These are phyloP conservation scores for Fregetta grallaria DNA, from an alignment of 2,113 vertebrate genomes.

Conservation along the genomic window DNA sequence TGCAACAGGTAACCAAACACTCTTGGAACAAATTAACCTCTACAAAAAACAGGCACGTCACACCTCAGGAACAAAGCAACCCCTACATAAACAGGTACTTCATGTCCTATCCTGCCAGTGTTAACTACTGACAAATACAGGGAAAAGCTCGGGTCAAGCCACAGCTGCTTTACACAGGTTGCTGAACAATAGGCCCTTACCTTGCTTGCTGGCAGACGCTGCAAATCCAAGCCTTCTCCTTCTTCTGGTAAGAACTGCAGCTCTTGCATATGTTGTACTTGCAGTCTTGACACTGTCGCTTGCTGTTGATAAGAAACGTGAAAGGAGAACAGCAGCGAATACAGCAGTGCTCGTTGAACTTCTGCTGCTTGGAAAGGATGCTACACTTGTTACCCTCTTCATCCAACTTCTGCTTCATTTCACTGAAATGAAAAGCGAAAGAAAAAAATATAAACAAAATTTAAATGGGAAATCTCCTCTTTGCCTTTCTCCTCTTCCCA, in stretches of 20 bases:
- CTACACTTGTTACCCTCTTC: slow-evolving; percentile 94
- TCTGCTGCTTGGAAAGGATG: slow-evolving; percentile 90
- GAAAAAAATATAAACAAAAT: background rate
- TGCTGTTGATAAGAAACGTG: slow-evolving; percentile 93
- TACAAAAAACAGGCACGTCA: background rate
- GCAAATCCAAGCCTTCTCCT: slow-evolving; percentile 90
- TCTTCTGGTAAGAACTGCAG: slow-evolving; percentile 90
- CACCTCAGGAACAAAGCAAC: background rate
- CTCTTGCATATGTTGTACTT: slow-evolving; percentile 93
- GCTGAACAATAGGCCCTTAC: slow-evolving; percentile 59
- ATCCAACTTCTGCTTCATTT: slow-evolving; percentile 93
- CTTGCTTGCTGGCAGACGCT: slow-evolving; percentile 91
- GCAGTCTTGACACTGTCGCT: slow-evolving; percentile 89
- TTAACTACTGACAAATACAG: slow-evolving; percentile 14
- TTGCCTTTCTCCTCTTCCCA: background rate
- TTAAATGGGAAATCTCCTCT: background rate
- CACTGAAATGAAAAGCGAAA: slow-evolving; percentile 72
- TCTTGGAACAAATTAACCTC: background rate
- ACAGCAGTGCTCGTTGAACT: slow-evolving; percentile 94
- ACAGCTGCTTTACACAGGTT: background rate
- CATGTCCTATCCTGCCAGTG: background rate
- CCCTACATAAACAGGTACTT: background rate
- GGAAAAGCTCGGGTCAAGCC: background rate
- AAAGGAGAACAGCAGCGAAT: slow-evolving; percentile 96
- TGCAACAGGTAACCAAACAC: background rate